Base-by-base conservation (phyloP, 2,797 vertebrate genomes). In the Eptatretus atami region DNA sequence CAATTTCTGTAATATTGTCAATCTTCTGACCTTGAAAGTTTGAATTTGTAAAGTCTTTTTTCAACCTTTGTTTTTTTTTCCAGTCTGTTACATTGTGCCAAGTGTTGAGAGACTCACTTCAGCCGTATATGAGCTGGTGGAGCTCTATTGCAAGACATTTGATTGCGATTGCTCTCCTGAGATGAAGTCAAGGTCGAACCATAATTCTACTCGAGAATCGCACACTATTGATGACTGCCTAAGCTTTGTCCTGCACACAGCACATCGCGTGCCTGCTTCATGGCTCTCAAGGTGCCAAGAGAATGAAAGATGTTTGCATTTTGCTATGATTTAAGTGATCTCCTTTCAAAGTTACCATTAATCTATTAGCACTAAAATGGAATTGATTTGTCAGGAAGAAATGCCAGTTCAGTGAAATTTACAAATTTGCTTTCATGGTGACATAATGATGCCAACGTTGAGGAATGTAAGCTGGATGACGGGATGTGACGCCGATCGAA, bases 231-330 rank as follows among this genome's bases (percentile, higher is more conserved):
- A 80, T 9, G 85, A 95, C 68, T 85, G 93, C 68, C 81, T 98
- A 61, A 83, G 93, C 67, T 96, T 96, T 73, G 90, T 82, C 63
- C 66, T 95, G 68, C 90, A 83, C 70, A 84, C 84, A 54, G 72
- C 83, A 64, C 90, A 98, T 66, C 82, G 86, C 68, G 83, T 96
- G 74, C 78, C 80, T 14, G 67, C 76, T 71, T 70, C 67, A 67
- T 98, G 92, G 92, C 75, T 95, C 68, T 85, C 81, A 76, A 85
- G 83, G 92, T 96, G 73, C 77, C 31, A 44, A 44, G 24, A 52
- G 65, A 66, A 63, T 61, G 12, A 64, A 5, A 57, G 19, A 19
- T 19, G 19, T 19, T 19, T 19, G 19, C 19, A 19, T 19, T 19
- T 19, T 19, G 19, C 19, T 19, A 19, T 19, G 19, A 19, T 19